Conservation (phyloP, 2,113 vertebrate species). For the Dunckerocampus dactyliophorus region DNA sequence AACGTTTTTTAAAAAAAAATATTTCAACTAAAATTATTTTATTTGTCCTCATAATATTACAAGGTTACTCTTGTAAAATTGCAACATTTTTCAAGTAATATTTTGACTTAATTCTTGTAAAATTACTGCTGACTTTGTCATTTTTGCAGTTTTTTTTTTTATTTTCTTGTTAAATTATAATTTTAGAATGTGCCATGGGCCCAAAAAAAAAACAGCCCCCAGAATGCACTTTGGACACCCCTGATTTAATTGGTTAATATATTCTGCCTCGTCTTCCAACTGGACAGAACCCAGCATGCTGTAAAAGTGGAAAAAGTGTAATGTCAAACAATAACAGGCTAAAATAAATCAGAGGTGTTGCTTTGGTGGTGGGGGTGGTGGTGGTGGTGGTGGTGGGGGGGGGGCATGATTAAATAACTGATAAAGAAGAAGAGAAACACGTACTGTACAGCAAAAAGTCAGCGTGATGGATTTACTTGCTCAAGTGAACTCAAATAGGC, state of each 20-base stretch:
- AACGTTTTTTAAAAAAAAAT: too few relatives aligned
- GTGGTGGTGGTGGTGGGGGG: conserved; percentile 43
- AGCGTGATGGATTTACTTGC: conserved; percentile 25
- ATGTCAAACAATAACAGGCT: conserved; percentile 42
- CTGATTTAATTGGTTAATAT: conserved; percentile 19
- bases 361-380: conserved; percentile 30
- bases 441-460: not conserved
- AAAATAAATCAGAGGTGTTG: conserved; percentile 49
- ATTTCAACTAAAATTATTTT: too few relatives aligned
- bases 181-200: too few relatives aligned
- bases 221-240: too few relatives aligned
- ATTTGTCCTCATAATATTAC: too few relatives aligned
- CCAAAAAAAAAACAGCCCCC: too few relatives aligned
- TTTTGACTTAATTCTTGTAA: too few relatives aligned
- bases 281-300: conserved; percentile 7
- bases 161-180: too few relatives aligned
- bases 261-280: conserved; percentile 31
- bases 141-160: too few relatives aligned
- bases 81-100: too few relatives aligned
- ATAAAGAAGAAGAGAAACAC: conserved; percentile 9
- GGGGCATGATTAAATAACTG: not conserved
- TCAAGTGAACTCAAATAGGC: conserved; percentile 57
- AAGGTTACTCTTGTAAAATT: too few relatives aligned
- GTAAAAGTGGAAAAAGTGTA: conserved; percentile 38
- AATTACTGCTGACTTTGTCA: too few relatives aligned